These are phyloP conservation scores for Rhysida immarginata DNA, from an alignment of 1,140 invertebrate species.

Conservation along the genomic window DNA sequence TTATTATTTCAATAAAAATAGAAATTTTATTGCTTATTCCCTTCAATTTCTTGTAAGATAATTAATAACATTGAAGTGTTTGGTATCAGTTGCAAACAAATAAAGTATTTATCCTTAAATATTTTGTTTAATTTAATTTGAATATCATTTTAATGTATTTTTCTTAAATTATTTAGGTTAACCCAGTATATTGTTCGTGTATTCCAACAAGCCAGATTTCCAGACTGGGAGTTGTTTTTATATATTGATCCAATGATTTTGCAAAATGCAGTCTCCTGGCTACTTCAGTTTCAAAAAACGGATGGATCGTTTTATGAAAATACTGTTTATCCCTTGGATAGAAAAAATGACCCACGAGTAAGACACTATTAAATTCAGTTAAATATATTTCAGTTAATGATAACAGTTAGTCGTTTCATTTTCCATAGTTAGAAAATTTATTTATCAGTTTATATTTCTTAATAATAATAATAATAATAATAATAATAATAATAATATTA, in stretches of 20 bases:
- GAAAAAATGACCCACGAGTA: constrained; percentile 24
- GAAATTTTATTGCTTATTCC: too few species aligned
- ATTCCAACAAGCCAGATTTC: constrained; percentile 32
- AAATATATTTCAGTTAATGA: background rate
- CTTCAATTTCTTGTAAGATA: too few species aligned
- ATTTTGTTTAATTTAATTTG: too few species aligned
- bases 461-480: background rate
- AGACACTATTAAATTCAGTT: background rate
- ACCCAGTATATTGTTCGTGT: constrained; percentile 34
- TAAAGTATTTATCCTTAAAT: too few species aligned
- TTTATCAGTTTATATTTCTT: background rate
- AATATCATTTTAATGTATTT: too few species aligned
- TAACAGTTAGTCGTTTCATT: background rate
- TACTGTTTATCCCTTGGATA: constrained; percentile 36
- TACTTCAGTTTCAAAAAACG: constrained; percentile 29
- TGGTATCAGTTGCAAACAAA: too few species aligned
- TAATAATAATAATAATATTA: background rate
- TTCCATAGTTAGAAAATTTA: background rate
- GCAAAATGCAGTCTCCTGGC: constrained; percentile 26
- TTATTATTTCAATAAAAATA: too few species aligned
- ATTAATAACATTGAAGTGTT: too few species aligned
- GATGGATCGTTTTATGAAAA: constrained; percentile 35
- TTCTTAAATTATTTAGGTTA: constrained; percentile 24
- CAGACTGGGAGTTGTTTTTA: constrained; percentile 38
- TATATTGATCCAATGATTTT: constrained; percentile 34